Percentiles rank a stretch among this genome's conserved stretches.
phyloP scores from a whole-genome alignment of 2,113 vertebrate species.

The Rostratula benghalensis region DNA sequence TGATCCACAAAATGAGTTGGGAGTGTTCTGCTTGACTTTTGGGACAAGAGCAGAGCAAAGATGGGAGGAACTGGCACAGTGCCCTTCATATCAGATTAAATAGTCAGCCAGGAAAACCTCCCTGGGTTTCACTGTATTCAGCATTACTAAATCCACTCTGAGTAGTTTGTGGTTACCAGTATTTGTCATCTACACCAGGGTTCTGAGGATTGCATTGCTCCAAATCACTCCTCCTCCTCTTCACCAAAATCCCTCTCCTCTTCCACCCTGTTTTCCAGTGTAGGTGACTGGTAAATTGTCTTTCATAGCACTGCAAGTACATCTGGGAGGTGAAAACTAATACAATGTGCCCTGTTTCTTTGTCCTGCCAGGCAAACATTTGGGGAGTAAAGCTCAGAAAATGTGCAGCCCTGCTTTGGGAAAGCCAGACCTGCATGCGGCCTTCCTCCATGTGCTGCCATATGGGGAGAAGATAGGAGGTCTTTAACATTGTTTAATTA shows the following conservation, averaged over 20 bases:
- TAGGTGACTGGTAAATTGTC: background rate
- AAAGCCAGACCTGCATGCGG: background rate
- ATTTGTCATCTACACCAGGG: background rate
- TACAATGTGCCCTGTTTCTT: background rate
- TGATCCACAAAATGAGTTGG: background rate
- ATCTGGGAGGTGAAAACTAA: background rate
- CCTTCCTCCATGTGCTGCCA: background rate
- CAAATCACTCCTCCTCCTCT: background rate
- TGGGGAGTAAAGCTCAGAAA: background rate
- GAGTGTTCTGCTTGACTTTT: background rate
- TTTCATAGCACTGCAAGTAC: background rate
- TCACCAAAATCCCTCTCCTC: background rate
- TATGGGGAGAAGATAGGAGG: background rate
- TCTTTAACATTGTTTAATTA: background rate
- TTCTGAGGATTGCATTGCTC: background rate
- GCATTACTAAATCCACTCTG: rapidly evolving
- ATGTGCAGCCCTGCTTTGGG: background rate
- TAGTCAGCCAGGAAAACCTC: background rate
- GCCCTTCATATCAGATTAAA: background rate
- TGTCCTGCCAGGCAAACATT: background rate
- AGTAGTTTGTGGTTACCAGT: background rate
- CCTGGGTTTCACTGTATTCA: background rate
- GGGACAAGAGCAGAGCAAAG: background rate
- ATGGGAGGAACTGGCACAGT: background rate
- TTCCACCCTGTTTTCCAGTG: background rate